Conservation (phyloP, 2,113 vertebrate genomes). For the Symphodus melops region DNA sequence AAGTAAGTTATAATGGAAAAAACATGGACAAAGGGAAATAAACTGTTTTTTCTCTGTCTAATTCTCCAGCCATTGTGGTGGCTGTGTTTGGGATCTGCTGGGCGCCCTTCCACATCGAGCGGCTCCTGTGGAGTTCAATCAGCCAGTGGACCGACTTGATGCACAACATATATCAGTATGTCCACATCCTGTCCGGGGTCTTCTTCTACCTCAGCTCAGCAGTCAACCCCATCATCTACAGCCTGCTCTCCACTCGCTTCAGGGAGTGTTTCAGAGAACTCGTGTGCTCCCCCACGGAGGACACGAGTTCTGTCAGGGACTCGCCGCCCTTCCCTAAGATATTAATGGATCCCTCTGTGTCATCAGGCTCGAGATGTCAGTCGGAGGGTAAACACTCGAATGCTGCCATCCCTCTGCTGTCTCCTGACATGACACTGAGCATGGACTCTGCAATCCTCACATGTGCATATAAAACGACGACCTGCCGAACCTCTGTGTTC, state of each 20-base stretch:
- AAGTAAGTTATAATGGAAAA: background rate
- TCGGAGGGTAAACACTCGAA: constrained; percentile 29
- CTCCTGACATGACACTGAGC: constrained; percentile 38
- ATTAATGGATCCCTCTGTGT: constrained; percentile 41
- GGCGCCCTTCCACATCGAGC: constrained; percentile 83
- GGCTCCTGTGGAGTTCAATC: constrained; percentile 83
- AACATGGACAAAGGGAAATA: background rate
- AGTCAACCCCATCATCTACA: constrained; percentile 84
- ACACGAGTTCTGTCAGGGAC: constrained; percentile 65
- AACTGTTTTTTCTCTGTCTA: constrained; percentile 10
- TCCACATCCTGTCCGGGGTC: constrained; percentile 83
- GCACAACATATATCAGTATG: constrained; percentile 80
- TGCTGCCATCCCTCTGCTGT: constrained; percentile 45
- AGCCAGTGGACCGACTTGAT: constrained; percentile 82
- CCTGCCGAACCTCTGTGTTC: constrained; percentile 58
- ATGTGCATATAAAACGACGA: constrained; percentile 41
- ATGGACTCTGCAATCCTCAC: constrained; percentile 32
- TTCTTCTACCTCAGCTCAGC: constrained; percentile 85
- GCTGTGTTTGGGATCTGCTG: constrained; percentile 81
- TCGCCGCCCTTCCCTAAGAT: constrained; percentile 71
- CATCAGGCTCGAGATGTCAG: constrained; percentile 44
- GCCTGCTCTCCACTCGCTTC: constrained; percentile 83
- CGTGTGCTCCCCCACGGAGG: constrained; percentile 62
- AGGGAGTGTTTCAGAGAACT: constrained; percentile 79
- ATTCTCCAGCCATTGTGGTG: constrained; percentile 72